Percentiles rank a stretch among this genome's conserved stretches.
phyloP scores from a whole-genome alignment of 2,888 invertebrate species.

The Eumerus sabulonum region DNA sequence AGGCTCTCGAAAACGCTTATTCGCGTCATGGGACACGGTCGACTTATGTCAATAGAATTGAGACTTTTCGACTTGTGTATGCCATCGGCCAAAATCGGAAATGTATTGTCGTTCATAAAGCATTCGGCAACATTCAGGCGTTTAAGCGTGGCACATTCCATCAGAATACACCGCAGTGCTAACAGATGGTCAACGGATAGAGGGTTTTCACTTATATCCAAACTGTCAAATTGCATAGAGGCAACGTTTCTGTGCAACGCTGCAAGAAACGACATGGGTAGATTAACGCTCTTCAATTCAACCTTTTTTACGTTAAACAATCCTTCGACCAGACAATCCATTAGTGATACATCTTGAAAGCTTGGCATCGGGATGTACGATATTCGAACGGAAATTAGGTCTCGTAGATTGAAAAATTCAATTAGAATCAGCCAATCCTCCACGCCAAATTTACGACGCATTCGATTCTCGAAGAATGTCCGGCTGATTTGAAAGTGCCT shows the following conservation, averaged over 20 bases:
- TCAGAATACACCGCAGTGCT: slow-evolving; percentile 71
- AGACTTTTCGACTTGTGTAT: slow-evolving; percentile 73
- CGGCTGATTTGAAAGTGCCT: slow-evolving; percentile 72
- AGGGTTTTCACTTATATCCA: slow-evolving; percentile 72
- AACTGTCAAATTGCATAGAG: slow-evolving; percentile 66
- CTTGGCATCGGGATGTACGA: slow-evolving; percentile 18
- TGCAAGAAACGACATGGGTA: slow-evolving; percentile 72
- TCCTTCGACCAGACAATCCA: slow-evolving; percentile 57
- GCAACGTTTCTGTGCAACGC: slow-evolving; percentile 69
- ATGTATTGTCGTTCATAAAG: slow-evolving; percentile 73
- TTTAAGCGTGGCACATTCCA: slow-evolving; percentile 69
- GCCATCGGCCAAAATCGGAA: slow-evolving; percentile 76
- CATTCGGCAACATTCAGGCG: slow-evolving; percentile 72
- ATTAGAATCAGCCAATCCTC: slow-evolving; percentile 73
- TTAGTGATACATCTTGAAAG: not conserved
- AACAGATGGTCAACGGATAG: slow-evolving; percentile 64
- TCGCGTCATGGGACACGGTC: slow-evolving; percentile 70
- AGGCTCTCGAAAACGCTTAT: slow-evolving; percentile 72
- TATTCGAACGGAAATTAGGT: slow-evolving; percentile 36
- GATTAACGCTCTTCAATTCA: slow-evolving; percentile 71
- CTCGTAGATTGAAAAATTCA: slow-evolving; percentile 70
- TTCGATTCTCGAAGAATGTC: slow-evolving; percentile 73
- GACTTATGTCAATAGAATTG: slow-evolving; percentile 71
- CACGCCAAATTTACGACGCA: slow-evolving; percentile 70
- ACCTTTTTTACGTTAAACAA: slow-evolving; percentile 68